phyloP scores from a whole-genome alignment of 2,113 vertebrate species.

The Aramus guarauna region DNA sequence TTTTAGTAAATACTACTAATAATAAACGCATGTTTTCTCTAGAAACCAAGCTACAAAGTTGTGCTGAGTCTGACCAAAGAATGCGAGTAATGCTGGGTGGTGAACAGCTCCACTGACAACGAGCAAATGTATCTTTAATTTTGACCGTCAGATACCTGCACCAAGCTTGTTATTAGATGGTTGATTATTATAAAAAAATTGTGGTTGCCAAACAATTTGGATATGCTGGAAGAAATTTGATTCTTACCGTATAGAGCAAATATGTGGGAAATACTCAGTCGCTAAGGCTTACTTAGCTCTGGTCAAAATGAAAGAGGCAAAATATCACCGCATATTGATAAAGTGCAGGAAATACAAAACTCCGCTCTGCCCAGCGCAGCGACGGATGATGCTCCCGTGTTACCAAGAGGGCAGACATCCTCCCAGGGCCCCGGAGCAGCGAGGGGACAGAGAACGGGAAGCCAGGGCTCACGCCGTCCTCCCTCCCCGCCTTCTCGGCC shows the following conservation, averaged over 20 bases:
- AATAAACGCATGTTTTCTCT: not conserved
- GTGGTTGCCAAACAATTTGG: not conserved
- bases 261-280: not conserved
- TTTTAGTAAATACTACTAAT: not conserved
- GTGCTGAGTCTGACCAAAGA: not conserved
- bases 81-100: not conserved
- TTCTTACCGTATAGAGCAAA: not conserved
- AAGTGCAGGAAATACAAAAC: not conserved
- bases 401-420: not conserved
- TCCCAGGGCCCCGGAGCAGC: accelerated
- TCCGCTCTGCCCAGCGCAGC: not conserved
- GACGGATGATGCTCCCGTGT: too few relatives aligned
- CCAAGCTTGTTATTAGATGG: not conserved
- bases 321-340: not conserved
- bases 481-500: not conserved
- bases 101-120: not conserved
- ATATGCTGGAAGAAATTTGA: not conserved
- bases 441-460: not conserved
- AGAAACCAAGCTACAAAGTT: not conserved
- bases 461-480: not conserved
- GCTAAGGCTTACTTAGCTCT: not conserved
- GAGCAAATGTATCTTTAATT: not conserved
- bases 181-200: not conserved
- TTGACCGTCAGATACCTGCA: not conserved
- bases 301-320: not conserved